Evolutionary conservation across 1,140 invertebrate genomes (phyloP).

Genomic region (Drosophila murphyi): DNA sequence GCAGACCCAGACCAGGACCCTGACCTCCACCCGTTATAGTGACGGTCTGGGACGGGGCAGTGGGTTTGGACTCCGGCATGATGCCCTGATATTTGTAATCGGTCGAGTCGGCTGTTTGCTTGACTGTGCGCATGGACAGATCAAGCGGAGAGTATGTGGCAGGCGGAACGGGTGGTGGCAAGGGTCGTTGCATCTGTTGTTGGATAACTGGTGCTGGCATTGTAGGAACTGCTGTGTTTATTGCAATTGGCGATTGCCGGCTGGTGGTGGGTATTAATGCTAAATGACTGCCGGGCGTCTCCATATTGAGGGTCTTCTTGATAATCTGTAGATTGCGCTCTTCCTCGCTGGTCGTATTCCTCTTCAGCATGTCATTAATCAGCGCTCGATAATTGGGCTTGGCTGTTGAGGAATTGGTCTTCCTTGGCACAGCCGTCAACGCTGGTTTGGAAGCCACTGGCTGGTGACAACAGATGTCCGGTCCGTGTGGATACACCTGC

Average conservation of each 20-base stretch:
- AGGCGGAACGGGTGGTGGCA: constrained; percentile 14
- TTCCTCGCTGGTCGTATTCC: constrained; percentile 74
- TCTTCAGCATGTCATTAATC: constrained; percentile 72
- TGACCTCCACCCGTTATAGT: constrained; percentile 52
- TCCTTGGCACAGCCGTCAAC: constrained; percentile 32
- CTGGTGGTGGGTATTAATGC: not conserved
- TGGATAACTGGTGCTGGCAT: constrained; percentile 27
- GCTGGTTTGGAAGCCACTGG: constrained; percentile 19
- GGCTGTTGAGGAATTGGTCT: constrained; percentile 5
- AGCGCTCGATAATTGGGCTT: constrained; percentile 79
- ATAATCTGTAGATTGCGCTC: constrained; percentile 81
- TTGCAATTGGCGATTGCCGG: not conserved
- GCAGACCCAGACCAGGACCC: constrained; percentile 51
- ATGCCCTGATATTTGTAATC: constrained; percentile 87
- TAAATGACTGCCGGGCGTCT: constrained; percentile 34
- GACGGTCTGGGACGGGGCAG: constrained; percentile 51
- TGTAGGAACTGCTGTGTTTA: constrained; percentile 4
- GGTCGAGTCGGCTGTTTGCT: constrained; percentile 93
- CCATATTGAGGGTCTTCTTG: constrained; percentile 77
- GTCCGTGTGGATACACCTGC: constrained; percentile 71
- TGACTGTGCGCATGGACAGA: constrained; percentile 93
- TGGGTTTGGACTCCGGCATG: constrained; percentile 15
- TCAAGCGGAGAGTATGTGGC: constrained; percentile 89
- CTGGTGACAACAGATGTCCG: constrained; percentile 63
- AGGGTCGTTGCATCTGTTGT: constrained; percentile 74